Evolutionary conservation across 2,888 invertebrate genomes (phyloP), one percentile per base, ranked within the genome.

Genomic region (Drosophila peninsularis): DNA sequence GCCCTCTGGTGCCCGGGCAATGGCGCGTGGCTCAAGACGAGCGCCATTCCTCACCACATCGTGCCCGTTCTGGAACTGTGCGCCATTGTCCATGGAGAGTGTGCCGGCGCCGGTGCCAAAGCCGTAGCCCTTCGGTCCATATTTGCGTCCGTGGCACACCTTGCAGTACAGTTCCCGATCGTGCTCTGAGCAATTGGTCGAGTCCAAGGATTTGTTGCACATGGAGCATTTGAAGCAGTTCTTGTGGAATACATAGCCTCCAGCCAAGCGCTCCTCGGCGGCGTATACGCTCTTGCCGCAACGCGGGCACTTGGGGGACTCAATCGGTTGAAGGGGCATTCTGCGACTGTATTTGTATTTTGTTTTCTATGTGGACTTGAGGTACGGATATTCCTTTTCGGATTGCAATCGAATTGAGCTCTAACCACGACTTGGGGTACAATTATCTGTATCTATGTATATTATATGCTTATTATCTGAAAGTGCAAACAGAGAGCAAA

Each of bases 1-100:
- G 45, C 97, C 97, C 78, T 95, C 95, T 37, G 96, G 95, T 2
- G 97, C 97, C 93, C 95, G 95, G 93, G 96, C 96, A 90, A 96
- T 96, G 74, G 94, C 93, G 76, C 95, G 94, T 32, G 96, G 93
- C 91, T 95, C 95, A 92, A 95, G 83, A 88, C 95, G 94, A 49
- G 95, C 95, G 79, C 94, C 94, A 84, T 94, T 94, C 83, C 93
- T 93, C 74, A 93, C 92, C 54, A 91, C 63, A 0, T 82, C 89
- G 5, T 30, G 10, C 2, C 88, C 80, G 37, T 89, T 88, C 60
- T 89, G 71, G 67, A 86, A 86, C 68, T 86, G 88, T 74, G 78
- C n/a, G n/a, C 85, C 89, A 39, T 86, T 86, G 64, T 86, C 85
- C 78, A 86, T 89, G 34, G 88, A 86, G 24, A 86, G 88, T 47